Evolutionary conservation across 2,113 vertebrate species (phyloP).

Genomic region (Balaenoptera acutorostrata): DNA sequence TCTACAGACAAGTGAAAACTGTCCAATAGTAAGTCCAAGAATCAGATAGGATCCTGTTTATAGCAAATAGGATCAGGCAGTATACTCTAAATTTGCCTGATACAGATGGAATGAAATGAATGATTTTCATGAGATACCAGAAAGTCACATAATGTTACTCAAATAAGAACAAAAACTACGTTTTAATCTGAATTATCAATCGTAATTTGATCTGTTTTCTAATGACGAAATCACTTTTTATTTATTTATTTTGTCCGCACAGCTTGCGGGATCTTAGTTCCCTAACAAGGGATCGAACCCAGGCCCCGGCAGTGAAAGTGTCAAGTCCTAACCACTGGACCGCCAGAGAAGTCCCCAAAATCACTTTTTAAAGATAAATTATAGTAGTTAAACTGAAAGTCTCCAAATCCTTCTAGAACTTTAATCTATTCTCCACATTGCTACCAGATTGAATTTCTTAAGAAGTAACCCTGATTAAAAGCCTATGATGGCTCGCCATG

Average conservation of each 20-base stretch:
- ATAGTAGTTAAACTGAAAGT: not conserved
- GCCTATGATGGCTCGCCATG: not conserved
- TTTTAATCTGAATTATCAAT: slow-evolving; percentile 23
- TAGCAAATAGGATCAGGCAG: not conserved
- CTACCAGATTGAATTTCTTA: not conserved
- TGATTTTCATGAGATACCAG: not conserved
- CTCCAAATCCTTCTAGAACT: not conserved
- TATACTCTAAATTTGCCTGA: not conserved
- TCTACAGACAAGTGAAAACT: not conserved
- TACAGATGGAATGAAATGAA: not conserved
- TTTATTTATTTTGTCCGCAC: not conserved
- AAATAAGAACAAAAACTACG: slow-evolving; percentile 4
- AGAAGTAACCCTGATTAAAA: not conserved
- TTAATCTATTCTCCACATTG: not conserved
- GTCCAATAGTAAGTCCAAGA: not conserved
- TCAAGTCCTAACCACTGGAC: not conserved
- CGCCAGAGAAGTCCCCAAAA: not conserved
- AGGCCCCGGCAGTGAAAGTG: not conserved
- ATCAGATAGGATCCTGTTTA: not conserved
- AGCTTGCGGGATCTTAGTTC: not conserved
- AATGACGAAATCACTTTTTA: not conserved
- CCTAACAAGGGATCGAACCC: not conserved
- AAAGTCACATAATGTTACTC: not conserved
- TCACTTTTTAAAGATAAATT: slow-evolving; percentile 9
- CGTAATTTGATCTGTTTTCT: slow-evolving; percentile 14